Evolutionary conservation across 1,140 invertebrate genomes (phyloP).

Genomic region (Polyergus mexicanus): DNA sequence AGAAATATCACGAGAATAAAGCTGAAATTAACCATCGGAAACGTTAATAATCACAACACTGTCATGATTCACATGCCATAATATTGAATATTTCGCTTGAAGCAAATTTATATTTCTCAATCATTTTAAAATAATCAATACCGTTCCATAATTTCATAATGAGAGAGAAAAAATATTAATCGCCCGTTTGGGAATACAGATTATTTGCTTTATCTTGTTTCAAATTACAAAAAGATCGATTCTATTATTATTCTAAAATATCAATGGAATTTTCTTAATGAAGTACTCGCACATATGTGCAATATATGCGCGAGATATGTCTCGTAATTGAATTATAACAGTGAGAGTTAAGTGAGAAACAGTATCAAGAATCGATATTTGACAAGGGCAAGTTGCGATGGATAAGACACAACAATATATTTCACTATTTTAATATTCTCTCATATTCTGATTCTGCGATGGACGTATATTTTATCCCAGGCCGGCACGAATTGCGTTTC

Average conservation of each 20-base stretch:
- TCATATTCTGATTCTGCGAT: constrained; percentile 30
- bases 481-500: constrained; percentile 47
- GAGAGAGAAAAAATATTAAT: constrained; percentile 16
- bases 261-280: constrained; percentile 45
- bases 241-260: constrained; percentile 40
- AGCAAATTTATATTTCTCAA: not conserved
- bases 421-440: constrained; percentile 42
- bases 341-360: not conserved
- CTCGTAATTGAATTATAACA: constrained; percentile 17
- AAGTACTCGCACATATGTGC: not conserved
- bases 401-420: not conserved
- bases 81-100: constrained; percentile 9
- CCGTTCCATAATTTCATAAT: not conserved
- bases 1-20: not conserved
- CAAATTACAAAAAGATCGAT: not conserved
- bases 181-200: not conserved
- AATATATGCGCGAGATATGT: not conserved
- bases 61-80: not conserved
- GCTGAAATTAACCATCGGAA: constrained; percentile 14
- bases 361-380: constrained; percentile 3
- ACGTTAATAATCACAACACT: not conserved
- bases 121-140: constrained; percentile 15
- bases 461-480: constrained; percentile 32
- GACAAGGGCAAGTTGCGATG: not conserved
- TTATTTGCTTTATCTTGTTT: not conserved